Percentiles rank a stretch among this genome's conserved stretches.
phyloP scores from a whole-genome alignment of 2,888 invertebrate species.

The Sisyra nigra region DNA sequence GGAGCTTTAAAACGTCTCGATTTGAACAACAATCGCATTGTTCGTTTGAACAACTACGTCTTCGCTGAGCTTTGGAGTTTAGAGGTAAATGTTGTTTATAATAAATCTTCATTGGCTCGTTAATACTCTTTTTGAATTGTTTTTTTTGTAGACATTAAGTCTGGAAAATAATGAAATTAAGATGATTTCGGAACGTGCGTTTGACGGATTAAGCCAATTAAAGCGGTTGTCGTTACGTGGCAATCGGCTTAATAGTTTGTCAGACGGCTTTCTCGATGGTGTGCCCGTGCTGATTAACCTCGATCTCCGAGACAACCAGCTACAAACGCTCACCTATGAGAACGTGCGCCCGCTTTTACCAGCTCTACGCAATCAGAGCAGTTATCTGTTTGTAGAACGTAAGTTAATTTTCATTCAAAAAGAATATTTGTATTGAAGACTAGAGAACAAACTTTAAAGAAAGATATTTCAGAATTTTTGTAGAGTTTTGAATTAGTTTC shows the following conservation, averaged over 20 bases:
- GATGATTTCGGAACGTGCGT: slow-evolving; percentile 59
- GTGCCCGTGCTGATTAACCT: slow-evolving; percentile 54
- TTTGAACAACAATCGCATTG: slow-evolving; percentile 55
- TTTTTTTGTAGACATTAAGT: slow-evolving; percentile 20
- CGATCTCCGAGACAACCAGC: slow-evolving; percentile 60
- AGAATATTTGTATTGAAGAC: no score
- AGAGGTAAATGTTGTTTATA: slow-evolving; percentile 26
- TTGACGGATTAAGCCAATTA: slow-evolving; percentile 58
- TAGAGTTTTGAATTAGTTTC: no score
- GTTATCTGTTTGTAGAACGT: slow-evolving; percentile 65
- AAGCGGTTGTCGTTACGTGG: slow-evolving; percentile 55
- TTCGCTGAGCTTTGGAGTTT: slow-evolving; percentile 65
- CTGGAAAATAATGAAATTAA: slow-evolving; percentile 31
- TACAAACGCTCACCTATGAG: slow-evolving; percentile 60
- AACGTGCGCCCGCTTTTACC: slow-evolving; percentile 62
- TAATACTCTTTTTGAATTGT: slow-evolving; percentile 4
- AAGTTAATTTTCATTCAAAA: slow-evolving; percentile 26
- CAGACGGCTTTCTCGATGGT: slow-evolving; percentile 55
- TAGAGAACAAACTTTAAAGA: no score
- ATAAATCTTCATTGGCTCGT: neutral
- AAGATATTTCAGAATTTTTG: no score
- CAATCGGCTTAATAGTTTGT: slow-evolving; percentile 56
- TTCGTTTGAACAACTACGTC: slow-evolving; percentile 61
- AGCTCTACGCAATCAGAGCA: slow-evolving; percentile 57
- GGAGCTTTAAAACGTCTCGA: slow-evolving; percentile 56